A percentile compares a stretch with the other conserved stretches of the same genome.
Conservation (phyloP, 1,140 invertebrate species). For the Vollenhovia emeryi region DNA sequence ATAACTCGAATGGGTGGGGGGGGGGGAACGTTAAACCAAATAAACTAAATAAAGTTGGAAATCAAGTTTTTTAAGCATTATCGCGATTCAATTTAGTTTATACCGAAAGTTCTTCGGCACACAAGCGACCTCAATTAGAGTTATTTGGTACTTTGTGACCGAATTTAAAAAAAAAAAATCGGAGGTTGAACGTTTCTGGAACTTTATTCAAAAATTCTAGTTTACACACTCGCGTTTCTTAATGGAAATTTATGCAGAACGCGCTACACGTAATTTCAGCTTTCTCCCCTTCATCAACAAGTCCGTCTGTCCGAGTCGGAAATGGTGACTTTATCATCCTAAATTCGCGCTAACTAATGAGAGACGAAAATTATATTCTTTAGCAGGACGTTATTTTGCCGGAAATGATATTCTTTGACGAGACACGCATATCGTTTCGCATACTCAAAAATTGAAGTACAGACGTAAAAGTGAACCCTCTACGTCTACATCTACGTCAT, state of each 20-base stretch:
- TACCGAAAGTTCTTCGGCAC: background rate
- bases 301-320: constrained; percentile 55
- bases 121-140: background rate
- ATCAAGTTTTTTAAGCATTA: constrained; percentile 2
- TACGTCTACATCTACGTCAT: no score
- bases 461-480: constrained; percentile 46
- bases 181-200: constrained; percentile 13
- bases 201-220: constrained; percentile 59
- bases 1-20: background rate
- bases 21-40: no score
- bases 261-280: constrained; percentile 48
- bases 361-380: constrained; percentile 54
- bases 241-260: constrained; percentile 56
- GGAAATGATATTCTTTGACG: constrained; percentile 21
- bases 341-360: constrained; percentile 53
- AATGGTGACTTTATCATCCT: constrained; percentile 55
- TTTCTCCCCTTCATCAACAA: constrained; percentile 58
- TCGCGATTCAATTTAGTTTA: background rate
- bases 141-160: background rate
- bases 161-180: constrained; percentile 15
- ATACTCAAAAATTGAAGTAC: constrained; percentile 28
- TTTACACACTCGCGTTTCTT: constrained; percentile 49
- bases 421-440: background rate
- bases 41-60: background rate
- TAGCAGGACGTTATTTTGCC: constrained; percentile 6